Conservation (phyloP, 2,888 invertebrate genomes). For the Trissoscelio sp. region DNA sequence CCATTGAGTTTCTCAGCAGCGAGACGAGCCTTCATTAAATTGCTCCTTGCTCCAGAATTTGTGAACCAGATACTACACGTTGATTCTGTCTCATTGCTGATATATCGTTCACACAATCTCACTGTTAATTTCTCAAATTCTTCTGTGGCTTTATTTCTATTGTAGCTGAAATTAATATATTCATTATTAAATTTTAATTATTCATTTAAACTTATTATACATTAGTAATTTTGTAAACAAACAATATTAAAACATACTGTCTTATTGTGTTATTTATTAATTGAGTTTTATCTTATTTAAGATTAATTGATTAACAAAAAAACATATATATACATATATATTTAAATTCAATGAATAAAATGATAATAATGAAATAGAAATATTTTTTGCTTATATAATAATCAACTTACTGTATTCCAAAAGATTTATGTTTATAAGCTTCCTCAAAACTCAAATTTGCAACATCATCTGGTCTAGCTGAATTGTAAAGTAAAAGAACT, state of each 20-base stretch:
- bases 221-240: no score
- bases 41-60: slow-evolving; percentile 86
- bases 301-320: no score
- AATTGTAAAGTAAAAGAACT: slow-evolving; percentile 78
- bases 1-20: slow-evolving; percentile 85
- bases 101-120: slow-evolving; percentile 88
- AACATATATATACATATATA: no score
- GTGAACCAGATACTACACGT: slow-evolving; percentile 86
- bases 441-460: slow-evolving; percentile 86
- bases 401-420: slow-evolving; percentile 89
- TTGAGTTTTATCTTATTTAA: no score
- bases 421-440: slow-evolving; percentile 86
- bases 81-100: slow-evolving; percentile 91
- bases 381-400: not conserved
- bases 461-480: slow-evolving; percentile 80
- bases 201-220: no score
- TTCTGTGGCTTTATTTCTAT: slow-evolving; percentile 88
- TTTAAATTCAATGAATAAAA: no score
- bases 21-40: slow-evolving; percentile 86
- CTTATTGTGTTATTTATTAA: no score
- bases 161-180: slow-evolving; percentile 85
- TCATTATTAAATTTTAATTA: not conserved
- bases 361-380: no score
- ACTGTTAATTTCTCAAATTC: slow-evolving; percentile 88
- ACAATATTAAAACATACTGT: no score